Base-by-base conservation (phyloP, 2,888 invertebrate genomes). In the Bruchidius siliquastri region DNA sequence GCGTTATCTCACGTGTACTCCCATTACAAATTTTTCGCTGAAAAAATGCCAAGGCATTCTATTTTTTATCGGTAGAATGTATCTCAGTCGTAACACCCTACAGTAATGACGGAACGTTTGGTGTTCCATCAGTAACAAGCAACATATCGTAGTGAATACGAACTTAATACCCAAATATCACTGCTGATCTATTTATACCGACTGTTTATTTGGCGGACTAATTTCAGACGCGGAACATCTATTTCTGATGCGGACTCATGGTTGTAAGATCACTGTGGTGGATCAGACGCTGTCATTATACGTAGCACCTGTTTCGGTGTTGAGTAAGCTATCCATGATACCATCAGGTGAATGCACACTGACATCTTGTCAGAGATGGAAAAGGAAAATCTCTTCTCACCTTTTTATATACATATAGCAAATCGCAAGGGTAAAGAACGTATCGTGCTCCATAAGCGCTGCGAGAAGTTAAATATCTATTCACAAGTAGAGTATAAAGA, bases 181-280 rank as follows among this genome's bases (percentile, higher is more conserved):
- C 70, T 73, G 74, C 69, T 72, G 68, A 21, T 71, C 73, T 78
- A 78, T 76, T 76, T 76, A 76, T 77, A 77, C 72, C 75, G 75
- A 74, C 73, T 79, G 78, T 79, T 77, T 78, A 78, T 78, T 77
- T 77, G 77, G 77, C 73, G 74, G 72, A 76, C 76, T 77, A 79
- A 77, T 76, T 79, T 77, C 77, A 79, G 77, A 78, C 76, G 75
- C 77, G 77, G 80, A 77, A 74, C 75, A 70, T 77, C 77, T 81
- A 81, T 81, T 79, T 81, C 76, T 71, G 72, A 49, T 32, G 20
- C 22, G 69, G 70, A 72, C 69, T 21, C 68, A 72, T 70, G 73
- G 71, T 73, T 72, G 71, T 49, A 49, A 13, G 49, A 49, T 49
- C 18, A 49, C 49, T 49, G 13, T 49, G 18, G 49, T 49, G 18